phyloP scores from a whole-genome alignment of 2,888 invertebrate species.

The Drosophila robusta region DNA sequence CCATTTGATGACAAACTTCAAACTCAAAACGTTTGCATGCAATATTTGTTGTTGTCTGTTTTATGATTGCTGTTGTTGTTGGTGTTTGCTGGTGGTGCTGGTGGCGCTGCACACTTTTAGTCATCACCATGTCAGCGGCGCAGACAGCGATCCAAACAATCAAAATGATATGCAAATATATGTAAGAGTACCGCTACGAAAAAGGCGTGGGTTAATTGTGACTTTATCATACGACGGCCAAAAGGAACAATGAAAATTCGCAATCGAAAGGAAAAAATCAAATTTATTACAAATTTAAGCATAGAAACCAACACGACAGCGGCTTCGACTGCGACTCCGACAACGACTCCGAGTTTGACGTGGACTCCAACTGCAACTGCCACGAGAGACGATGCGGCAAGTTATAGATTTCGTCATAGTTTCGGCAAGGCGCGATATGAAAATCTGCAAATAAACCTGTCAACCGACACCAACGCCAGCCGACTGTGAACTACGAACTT shows the following conservation, averaged over 20 bases:
- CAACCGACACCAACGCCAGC: slow-evolving; percentile 75
- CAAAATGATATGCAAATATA: slow-evolving; percentile 83
- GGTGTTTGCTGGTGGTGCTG: slow-evolving; percentile 47
- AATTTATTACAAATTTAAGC: slow-evolving; percentile 81
- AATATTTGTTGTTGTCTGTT: slow-evolving; percentile 66
- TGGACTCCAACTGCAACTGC: slow-evolving; percentile 10
- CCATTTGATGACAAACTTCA: slow-evolving; percentile 81
- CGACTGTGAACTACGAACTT: slow-evolving; percentile 69
- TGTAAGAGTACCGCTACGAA: slow-evolving; percentile 82
- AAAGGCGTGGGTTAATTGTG: slow-evolving; percentile 84
- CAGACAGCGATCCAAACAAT: slow-evolving; percentile 68
- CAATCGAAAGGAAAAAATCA: slow-evolving; percentile 82
- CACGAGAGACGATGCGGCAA: slow-evolving; percentile 63
- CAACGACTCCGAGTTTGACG: slow-evolving; percentile 29
- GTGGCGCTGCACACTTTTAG: slow-evolving; percentile 71
- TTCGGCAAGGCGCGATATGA: slow-evolving; percentile 49
- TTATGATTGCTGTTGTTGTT: slow-evolving; percentile 54
- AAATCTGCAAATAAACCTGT: slow-evolving; percentile 80
- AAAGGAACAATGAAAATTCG: slow-evolving; percentile 64
- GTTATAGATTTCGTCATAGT: slow-evolving; percentile 83
- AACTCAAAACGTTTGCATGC: slow-evolving; percentile 72
- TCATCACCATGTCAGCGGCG: slow-evolving; percentile 73
- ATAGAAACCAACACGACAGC: slow-evolving; percentile 64
- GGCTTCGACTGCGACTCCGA: slow-evolving; percentile 32
- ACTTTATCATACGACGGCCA: slow-evolving; percentile 74